phyloP scores from a whole-genome alignment of 2,888 invertebrate genomes.

The Phengaris arion region DNA sequence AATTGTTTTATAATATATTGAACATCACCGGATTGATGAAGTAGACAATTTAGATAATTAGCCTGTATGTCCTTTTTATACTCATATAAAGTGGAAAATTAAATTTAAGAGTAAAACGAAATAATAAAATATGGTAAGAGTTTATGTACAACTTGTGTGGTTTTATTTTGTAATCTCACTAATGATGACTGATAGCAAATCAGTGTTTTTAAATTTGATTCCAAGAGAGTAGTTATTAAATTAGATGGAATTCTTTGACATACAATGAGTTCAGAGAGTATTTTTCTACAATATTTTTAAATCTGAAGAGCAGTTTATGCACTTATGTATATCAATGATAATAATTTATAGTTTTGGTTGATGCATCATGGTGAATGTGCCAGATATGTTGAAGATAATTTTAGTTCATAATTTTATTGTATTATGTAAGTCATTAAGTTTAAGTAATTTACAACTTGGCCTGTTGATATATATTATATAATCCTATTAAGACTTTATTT shows the following conservation, averaged over 20 bases:
- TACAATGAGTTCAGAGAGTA: conserved; percentile 72
- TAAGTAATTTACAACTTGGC: conserved; percentile 80
- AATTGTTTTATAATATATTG: conserved; percentile 30
- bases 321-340: conserved; percentile 67
- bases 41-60: conserved; percentile 28
- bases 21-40: conserved; percentile 26
- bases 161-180: conserved; percentile 59
- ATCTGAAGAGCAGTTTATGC: conserved; percentile 69
- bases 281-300: conserved; percentile 78
- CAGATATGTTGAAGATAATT: conserved; percentile 78
- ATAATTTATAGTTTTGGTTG: conserved; percentile 64
- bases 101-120: conserved; percentile 32
- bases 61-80: conserved; percentile 31
- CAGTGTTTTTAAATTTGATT: conserved; percentile 42
- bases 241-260: conserved; percentile 64
- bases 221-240: conserved; percentile 58
- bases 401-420: conserved; percentile 80
- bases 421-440: conserved; percentile 80
- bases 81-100: conserved; percentile 29
- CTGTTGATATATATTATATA: conserved; percentile 79
- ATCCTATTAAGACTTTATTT: conserved; percentile 79
- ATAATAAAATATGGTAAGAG: conserved; percentile 41
- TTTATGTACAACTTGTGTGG: conserved; percentile 22
- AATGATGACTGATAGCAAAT: conserved; percentile 58
- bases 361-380: conserved; percentile 74